phyloP scores from a whole-genome alignment of 1,140 invertebrate genomes.

The Agraylea sexmaculata region DNA sequence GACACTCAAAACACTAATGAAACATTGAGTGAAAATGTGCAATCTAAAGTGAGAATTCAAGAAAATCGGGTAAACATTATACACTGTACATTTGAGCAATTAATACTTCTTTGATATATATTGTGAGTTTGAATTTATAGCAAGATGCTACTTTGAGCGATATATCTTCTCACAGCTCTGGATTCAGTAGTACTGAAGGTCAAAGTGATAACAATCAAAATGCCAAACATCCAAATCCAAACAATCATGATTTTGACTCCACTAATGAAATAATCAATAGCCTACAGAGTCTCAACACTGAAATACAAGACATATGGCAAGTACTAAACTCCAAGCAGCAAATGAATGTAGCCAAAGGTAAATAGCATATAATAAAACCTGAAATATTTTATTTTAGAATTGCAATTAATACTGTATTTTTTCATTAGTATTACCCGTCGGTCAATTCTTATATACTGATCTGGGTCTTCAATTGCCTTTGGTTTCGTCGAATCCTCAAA shows the following conservation, averaged over 20 bases:
- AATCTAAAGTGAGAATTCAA: constrained; percentile 26
- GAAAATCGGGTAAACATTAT: constrained; percentile 23
- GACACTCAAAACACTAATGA: constrained; percentile 32
- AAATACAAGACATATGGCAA: constrained; percentile 59
- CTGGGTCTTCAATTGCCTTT: constrained; percentile 42
- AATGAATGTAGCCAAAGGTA: constrained; percentile 38
- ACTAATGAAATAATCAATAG: constrained; percentile 58
- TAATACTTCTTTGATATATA: background rate
- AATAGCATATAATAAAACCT: background rate
- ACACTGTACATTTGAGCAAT: background rate
- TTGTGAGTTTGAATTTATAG: constrained; percentile 22
- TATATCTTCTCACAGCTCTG: constrained; percentile 54
- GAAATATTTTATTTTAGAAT: background rate
- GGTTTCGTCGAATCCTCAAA: constrained; percentile 13
- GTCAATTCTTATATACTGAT: constrained; percentile 45
- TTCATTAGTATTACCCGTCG: constrained; percentile 33
- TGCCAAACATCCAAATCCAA: constrained; percentile 5
- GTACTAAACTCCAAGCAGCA: constrained; percentile 52
- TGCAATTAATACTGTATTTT: background rate
- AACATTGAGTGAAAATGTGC: constrained; percentile 28
- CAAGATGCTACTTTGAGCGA: constrained; percentile 49
- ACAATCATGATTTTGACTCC: constrained; percentile 32
- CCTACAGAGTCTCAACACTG: constrained; percentile 55
- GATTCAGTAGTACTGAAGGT: constrained; percentile 56
- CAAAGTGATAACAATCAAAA: constrained; percentile 39